Conservation (phyloP, 1,140 invertebrate genomes). For the Nasonia vitripennis region DNA sequence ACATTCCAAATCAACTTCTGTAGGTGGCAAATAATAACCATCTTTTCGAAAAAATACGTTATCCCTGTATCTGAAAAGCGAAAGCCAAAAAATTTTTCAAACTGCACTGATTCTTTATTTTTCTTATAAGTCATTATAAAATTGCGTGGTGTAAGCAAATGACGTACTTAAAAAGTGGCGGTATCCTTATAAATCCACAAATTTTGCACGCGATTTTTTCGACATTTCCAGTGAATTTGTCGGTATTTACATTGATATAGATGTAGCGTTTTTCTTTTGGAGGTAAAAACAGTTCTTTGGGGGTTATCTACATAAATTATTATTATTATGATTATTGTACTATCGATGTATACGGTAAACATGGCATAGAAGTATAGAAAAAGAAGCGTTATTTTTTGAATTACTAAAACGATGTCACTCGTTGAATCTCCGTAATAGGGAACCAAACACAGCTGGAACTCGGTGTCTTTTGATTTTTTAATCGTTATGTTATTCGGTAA, state of each 20-base stretch:
- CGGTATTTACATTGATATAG: constrained; percentile 45
- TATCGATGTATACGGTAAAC: background rate
- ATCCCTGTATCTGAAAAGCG: constrained; percentile 50
- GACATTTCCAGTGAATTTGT: constrained; percentile 43
- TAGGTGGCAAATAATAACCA: constrained; percentile 49
- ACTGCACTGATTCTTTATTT: background rate
- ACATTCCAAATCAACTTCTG: constrained; percentile 53
- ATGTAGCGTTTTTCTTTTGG: constrained; percentile 52
- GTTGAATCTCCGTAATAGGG: constrained; percentile 53
- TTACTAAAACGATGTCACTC: constrained; percentile 51
- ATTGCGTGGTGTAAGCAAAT: background rate
- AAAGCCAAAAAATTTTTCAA: constrained; percentile 7
- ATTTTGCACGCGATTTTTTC: constrained; percentile 47
- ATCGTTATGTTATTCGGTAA: background rate
- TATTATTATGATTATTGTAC: background rate
- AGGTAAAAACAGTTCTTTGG: constrained; percentile 56
- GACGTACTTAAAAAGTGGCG: constrained; percentile 56
- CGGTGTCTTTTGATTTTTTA: background rate
- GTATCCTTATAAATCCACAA: constrained; percentile 57
- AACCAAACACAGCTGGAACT: constrained; percentile 51
- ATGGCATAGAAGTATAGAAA: background rate
- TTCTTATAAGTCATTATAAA: background rate
- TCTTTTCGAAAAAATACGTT: constrained; percentile 53
- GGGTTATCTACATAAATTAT: constrained; percentile 51
- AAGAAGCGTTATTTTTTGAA: background rate